Evolutionary conservation across 2,888 invertebrate species (phyloP).

Genomic region (Volucella inanis): DNA sequence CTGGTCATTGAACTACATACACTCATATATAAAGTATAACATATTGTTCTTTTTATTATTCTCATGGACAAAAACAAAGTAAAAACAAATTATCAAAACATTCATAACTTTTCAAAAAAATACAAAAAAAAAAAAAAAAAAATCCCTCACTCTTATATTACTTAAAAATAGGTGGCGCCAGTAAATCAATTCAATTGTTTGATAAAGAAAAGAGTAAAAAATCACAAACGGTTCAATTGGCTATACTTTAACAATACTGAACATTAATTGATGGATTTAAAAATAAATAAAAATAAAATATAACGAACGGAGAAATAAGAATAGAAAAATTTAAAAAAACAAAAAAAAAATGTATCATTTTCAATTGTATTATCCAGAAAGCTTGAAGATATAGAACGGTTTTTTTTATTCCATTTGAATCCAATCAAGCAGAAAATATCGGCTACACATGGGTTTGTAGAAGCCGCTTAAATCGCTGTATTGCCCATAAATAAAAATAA

Average conservation of each 20-base stretch:
- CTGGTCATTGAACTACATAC: slow-evolving; percentile 59
- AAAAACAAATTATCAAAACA: not conserved
- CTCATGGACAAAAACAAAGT: slow-evolving; percentile 17
- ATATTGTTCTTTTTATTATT: slow-evolving; percentile 24
- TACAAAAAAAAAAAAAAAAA: slow-evolving; percentile 68
- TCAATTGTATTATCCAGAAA: slow-evolving; percentile 65
- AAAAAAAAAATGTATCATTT: slow-evolving; percentile 63
- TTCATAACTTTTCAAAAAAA: slow-evolving; percentile 86
- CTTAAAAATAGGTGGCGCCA: slow-evolving; percentile 74
- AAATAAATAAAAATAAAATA: slow-evolving; percentile 13
- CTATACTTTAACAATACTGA: slow-evolving; percentile 70
- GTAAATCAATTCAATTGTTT: slow-evolving; percentile 73
- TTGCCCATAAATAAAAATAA: slow-evolving; percentile 25
- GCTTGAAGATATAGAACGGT: slow-evolving; percentile 14
- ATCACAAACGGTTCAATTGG: slow-evolving; percentile 72
- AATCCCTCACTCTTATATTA: slow-evolving; percentile 37
- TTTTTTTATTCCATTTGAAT: slow-evolving; percentile 50
- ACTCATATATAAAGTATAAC: not conserved
- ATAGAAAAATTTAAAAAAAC: not conserved
- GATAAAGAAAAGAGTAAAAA: slow-evolving; percentile 47
- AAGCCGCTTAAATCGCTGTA: slow-evolving; percentile 41
- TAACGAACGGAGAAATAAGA: slow-evolving; percentile 9
- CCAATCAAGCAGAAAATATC: slow-evolving; percentile 65
- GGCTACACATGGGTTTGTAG: slow-evolving; percentile 44
- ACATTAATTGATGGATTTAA: slow-evolving; percentile 71